Evolutionary conservation across 2,113 vertebrate species (phyloP), one percentile per base, ranked within the genome.

Genomic region (Strix aluco): DNA sequence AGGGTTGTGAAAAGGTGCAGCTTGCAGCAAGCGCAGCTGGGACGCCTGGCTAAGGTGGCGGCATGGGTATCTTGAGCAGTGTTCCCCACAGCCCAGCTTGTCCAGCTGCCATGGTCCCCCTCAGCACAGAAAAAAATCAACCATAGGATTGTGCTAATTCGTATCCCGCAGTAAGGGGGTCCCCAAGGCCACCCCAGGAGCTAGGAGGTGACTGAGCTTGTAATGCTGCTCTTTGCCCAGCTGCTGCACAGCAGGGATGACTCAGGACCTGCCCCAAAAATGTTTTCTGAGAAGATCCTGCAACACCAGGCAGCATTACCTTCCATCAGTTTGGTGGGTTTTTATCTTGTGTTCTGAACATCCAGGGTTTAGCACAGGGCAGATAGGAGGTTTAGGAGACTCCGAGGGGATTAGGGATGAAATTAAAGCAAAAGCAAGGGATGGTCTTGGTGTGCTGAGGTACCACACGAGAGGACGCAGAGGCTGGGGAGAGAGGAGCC

Each of bases 351-450:
- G 18, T 71, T 94, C 94, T 10, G 22, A 78, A 72, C 77, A 74
- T 78, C 38, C 29, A 40, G 47, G 23, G 21, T 67, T 91, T 91
- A 87, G n/a, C n/a, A 91, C 59, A 92, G 51, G 71, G 46, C n/a
- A 86, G 88, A 90, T 4, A 92, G 54, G 73, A 65, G n/a, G 38
- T 91, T 93, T 84, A 59, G 52, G 84, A 91, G 73, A 59, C 70
- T 89, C 72, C 58, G 47, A 74, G 65, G 46, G 86, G 83, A 91
- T 92, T 94, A 89, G 22, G 11, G 27, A 69, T 85, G 51, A 91
- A 96, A 94, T 72, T 59, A 92, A 94, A 89, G 29, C 22, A 91
- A 91, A 86, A 81, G 15, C 51, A 78, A 55, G 34, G 42, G 51
- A 42, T 88, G 25, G 13, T 84, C 3, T 77, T 3, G 1, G 14